Evolutionary conservation across 2,888 invertebrate genomes (phyloP), one percentile per base, ranked within the genome.

Genomic region (Apodemia zela): DNA sequence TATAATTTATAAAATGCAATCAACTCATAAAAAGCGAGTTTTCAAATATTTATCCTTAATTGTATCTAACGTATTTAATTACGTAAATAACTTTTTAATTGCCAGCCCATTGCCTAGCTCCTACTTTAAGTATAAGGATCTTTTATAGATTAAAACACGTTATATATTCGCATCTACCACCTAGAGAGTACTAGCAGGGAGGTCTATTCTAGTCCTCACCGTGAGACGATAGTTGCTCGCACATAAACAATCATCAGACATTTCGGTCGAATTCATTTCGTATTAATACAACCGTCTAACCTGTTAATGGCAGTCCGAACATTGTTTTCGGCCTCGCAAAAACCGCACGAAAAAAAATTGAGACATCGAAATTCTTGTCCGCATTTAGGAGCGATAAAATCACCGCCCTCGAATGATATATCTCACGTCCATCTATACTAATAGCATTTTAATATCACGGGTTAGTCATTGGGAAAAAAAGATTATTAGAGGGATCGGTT

Each of bases 361-460:
- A 84, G 79, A 84, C 84, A 81, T 86, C 80, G 73, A 84, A 81
- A 87, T 85, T 82, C 82, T 81, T 84, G 84, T 82, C 78, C 84
- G 81, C 81, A 82, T 89, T 89, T 87, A 84, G 77, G 73, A 75
- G 79, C 81, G 85, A 86, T 89, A 86, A 85, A 84, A 87, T 87
- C 84, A 79, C 81, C 81, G 82, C 84, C 81, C 78, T 72, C 71
- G 74, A 82, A 87, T 89, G 88, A 89, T 89, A 88, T 88, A 89
- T 87, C 75, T 82, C 76, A 73, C 76, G 73, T 73, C 76, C 81
- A 78, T 82, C 80, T 84, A 81, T 79, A 82, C 87, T 91, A 91
- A 91, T 90, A 88, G 88, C 87, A 73, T 88, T 91, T 89, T 90
- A 91, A 91, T 90, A 85, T 82, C 82, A 73, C 68, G 79, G 78